phyloP scores from a whole-genome alignment of 2,797 vertebrate species.

The Sylvia borin region DNA sequence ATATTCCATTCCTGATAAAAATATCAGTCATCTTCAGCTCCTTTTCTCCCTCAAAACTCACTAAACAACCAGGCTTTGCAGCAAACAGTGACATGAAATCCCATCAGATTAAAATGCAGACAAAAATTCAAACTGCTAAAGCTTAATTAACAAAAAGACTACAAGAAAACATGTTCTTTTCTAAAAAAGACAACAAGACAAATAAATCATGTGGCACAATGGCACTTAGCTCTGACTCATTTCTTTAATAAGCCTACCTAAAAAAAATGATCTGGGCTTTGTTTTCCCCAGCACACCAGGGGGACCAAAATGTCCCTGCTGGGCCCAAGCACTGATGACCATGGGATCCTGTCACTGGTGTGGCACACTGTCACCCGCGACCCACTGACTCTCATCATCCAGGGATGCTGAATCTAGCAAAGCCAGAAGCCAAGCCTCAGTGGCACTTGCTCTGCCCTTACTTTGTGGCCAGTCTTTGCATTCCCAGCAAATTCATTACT shows the following conservation, averaged over 20 bases:
- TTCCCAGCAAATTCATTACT: accelerated
- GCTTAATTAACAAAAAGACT: neutral
- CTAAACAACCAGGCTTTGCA: neutral
- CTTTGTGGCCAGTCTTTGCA: neutral
- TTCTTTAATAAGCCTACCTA: neutral
- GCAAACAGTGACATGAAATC: neutral
- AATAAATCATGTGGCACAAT: neutral
- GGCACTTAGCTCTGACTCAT: neutral
- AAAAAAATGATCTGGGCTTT: neutral
- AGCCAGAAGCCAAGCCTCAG: neutral
- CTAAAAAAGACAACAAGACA: neutral
- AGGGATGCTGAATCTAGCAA: neutral
- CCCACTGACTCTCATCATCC: neutral
- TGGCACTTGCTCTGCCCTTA: neutral
- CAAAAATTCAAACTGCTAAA: neutral
- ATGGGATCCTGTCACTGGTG: no score
- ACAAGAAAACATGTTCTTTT: neutral
- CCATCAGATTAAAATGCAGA: neutral
- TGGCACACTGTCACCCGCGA: neutral
- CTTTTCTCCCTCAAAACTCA: neutral
- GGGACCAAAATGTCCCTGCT: neutral
- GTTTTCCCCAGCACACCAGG: accelerated
- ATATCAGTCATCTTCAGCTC: neutral
- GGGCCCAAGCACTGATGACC: neutral
- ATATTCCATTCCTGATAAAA: neutral